Evolutionary conservation across 30 jellyfish, hydroid and myxozoan species (phyloP).

Genomic region (Cassiopea xamachana): DNA sequence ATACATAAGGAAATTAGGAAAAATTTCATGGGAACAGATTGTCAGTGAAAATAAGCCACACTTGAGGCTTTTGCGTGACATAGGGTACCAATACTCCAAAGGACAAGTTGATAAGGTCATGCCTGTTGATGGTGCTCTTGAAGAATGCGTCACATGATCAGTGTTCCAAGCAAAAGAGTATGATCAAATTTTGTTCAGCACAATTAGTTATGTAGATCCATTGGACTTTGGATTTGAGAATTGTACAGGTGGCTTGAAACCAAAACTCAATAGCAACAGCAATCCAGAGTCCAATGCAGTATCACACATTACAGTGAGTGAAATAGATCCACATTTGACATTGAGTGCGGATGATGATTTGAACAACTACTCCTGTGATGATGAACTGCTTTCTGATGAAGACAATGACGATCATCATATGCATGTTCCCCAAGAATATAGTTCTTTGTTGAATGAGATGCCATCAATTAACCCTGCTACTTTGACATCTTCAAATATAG

Average conservation of each 20-base stretch:
- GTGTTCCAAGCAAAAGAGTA: conserved; percentile 12
- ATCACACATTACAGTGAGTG: not conserved
- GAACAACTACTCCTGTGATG: not conserved
- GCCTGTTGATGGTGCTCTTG: conserved; percentile 53
- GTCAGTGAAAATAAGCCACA: conserved; percentile 10
- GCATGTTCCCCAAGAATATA: not conserved
- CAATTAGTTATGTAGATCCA: not conserved
- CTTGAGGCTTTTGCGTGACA: conserved; percentile 37
- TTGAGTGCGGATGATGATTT: not conserved
- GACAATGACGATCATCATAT: not conserved
- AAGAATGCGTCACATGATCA: conserved; percentile 1
- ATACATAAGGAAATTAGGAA: not conserved
- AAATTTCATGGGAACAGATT: conserved; percentile 17
- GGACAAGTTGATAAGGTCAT: conserved; percentile 28
- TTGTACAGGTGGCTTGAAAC: not conserved
- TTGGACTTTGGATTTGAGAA: not conserved
- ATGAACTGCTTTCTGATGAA: not conserved
- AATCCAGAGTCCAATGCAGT: no score
- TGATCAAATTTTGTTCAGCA: not conserved
- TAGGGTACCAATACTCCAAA: conserved; percentile 39
- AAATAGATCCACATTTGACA: not conserved
- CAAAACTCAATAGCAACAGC: not conserved
- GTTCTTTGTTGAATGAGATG: not conserved
- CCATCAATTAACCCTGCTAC: not conserved
- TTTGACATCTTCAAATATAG: not conserved